Evolutionary conservation across 2,797 vertebrate species (phyloP), one percentile per base, ranked within the genome.

Genomic region (Microctenopoma steveboyesi): DNA sequence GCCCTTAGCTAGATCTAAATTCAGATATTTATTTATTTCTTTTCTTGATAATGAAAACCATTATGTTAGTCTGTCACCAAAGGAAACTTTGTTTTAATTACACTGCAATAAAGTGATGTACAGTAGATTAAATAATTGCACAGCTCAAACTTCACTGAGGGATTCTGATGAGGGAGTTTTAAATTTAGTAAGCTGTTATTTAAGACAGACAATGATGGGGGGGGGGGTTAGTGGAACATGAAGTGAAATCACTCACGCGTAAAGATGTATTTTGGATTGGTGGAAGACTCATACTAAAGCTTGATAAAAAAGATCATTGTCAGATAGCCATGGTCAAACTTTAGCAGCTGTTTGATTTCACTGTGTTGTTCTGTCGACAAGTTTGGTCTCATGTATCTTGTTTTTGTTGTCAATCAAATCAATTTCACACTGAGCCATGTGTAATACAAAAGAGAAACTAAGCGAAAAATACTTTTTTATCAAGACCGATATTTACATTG

Each of bases 121-220:
- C 42, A 45, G 5, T 43, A 48, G 63, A 74, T 64, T 60, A 69
- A 81, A 76, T 66, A 75, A 75, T 66, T 78, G 60, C 72, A 58
- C 11, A 7, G 69, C 64, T 80, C 68, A 48, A 68, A 53, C 68
- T 56, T 1, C 74, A 12, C 47, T 9, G 28, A 61, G 49, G 62
- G 53, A 67, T 33, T 74, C 37, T 65, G 69, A 60, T 46, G 45
- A 62, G 65, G 63, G 74, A 49, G 57, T 73, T 82, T 74, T 67
- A 78, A 75, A 78, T 69, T 72, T 64, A 75, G 69, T 54, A 58
- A 15, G 54, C 50, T 69, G 63, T 54, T 68, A 53, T 73, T 66
- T 33, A 64, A 47, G 39, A 47, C n/a, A 64, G 62, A 61, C 50
- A 30, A 40, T 42, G 50, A 65, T 4, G 28, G 35, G 62, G 22